phyloP scores from a whole-genome alignment of 2,113 vertebrate genomes.

The Rhinolophus ferrumequinum region DNA sequence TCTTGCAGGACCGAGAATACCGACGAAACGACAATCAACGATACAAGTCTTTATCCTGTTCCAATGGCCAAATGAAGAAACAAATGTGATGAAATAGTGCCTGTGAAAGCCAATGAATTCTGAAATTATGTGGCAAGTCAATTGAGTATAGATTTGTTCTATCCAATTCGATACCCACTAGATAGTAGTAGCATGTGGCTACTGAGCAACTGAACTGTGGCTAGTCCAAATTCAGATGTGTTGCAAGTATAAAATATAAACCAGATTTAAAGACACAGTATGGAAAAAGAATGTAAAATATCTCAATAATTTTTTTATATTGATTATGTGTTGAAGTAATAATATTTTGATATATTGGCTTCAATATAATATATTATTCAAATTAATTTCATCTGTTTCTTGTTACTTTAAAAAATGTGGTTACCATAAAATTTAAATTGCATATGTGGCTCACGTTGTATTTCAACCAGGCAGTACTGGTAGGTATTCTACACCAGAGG shows the following conservation, averaged over 20 bases:
- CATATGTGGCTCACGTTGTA: neutral
- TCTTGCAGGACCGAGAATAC: neutral
- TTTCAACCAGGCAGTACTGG: neutral
- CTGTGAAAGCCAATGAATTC: neutral
- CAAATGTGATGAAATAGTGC: neutral
- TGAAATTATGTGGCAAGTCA: neutral
- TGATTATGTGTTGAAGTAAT: neutral
- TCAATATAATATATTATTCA: constrained; percentile 41
- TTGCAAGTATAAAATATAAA: neutral
- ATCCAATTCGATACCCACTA: neutral
- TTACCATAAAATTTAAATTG: neutral
- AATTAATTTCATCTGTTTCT: neutral
- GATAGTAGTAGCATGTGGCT: neutral
- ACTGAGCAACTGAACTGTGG: neutral
- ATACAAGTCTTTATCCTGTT: neutral
- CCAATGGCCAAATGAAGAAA: constrained; percentile 21
- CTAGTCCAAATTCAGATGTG: neutral
- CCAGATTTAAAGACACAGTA: constrained; percentile 17
- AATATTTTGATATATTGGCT: neutral
- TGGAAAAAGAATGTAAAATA: constrained; percentile 30
- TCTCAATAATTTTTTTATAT: neutral
- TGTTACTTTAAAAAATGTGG: neutral
- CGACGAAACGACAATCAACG: neutral
- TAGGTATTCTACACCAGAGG: neutral
- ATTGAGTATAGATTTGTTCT: neutral